Evolutionary conservation across 2,113 vertebrate species (phyloP).

Genomic region (Isichthys henryi): DNA sequence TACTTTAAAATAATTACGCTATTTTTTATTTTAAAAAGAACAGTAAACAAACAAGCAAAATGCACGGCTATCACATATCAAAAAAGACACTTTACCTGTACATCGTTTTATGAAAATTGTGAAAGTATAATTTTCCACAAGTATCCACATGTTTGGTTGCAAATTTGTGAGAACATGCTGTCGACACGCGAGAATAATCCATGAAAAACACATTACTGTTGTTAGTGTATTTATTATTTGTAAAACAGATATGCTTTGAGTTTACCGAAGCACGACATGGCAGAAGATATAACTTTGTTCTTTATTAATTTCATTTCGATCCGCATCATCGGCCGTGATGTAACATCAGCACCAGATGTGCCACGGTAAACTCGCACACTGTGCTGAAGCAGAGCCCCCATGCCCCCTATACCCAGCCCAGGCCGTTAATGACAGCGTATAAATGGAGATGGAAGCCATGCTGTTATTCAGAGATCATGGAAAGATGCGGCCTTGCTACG

Average conservation of each 20-base stretch:
- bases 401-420: background rate
- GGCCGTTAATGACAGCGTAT: background rate
- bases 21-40: background rate
- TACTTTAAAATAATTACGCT: background rate
- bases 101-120: background rate
- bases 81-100: background rate
- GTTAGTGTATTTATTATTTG: background rate
- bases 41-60: background rate
- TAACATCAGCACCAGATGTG: background rate
- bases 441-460: background rate
- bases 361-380: background rate
- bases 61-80: background rate
- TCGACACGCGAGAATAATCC: background rate
- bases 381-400: background rate
- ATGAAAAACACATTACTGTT: background rate
- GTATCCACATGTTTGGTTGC: constrained; percentile 12
- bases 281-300: background rate
- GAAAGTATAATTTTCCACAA: constrained; percentile 4
- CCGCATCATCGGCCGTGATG: background rate
- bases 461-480: constrained; percentile 36
- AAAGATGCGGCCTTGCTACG: constrained; percentile 38
- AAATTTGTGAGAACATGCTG: background rate
- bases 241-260: background rate
- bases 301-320: background rate
- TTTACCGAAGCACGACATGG: constrained; percentile 4